phyloP scores from a whole-genome alignment of 2,797 vertebrate species.

The Paguma larvata region DNA sequence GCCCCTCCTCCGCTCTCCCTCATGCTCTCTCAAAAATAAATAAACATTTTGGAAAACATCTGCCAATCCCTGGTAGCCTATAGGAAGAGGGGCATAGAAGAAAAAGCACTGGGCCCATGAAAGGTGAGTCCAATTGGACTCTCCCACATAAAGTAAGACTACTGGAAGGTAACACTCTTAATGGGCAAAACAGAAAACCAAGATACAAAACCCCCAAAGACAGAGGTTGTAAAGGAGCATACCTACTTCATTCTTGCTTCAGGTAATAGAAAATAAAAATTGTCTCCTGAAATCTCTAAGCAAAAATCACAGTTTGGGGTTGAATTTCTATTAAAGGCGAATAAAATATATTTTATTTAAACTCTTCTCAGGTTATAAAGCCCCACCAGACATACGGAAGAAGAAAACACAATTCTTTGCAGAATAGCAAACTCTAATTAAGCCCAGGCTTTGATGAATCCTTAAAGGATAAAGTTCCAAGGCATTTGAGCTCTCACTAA shows the following conservation, averaged over 20 bases:
- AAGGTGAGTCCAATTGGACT: not conserved
- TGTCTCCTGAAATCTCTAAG: slow-evolving; percentile 29
- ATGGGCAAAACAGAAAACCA: not conserved
- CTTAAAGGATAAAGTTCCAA: slow-evolving; percentile 42
- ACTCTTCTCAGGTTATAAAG: not conserved
- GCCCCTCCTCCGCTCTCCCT: too few species aligned
- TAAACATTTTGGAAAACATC: too few species aligned
- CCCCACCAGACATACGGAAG: not conserved
- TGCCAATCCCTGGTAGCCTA: not conserved
- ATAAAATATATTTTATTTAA: not conserved
- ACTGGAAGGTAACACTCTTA: not conserved
- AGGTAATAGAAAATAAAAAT: slow-evolving; percentile 8
- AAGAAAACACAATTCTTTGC: slow-evolving; percentile 13
- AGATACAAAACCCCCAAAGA: not conserved
- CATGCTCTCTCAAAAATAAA: too few species aligned
- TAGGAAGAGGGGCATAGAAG: not conserved
- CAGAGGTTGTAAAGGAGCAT: not conserved
- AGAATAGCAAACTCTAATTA: slow-evolving; percentile 43
- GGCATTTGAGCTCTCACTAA: not conserved
- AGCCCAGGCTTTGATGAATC: slow-evolving; percentile 19
- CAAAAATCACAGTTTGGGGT: slow-evolving; percentile 8
- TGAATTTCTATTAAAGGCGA: not conserved
- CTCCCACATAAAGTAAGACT: not conserved
- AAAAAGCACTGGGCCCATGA: not conserved
- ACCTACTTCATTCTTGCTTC: not conserved